Conservation (phyloP, 2,113 vertebrate genomes). For the Tyto alba region DNA sequence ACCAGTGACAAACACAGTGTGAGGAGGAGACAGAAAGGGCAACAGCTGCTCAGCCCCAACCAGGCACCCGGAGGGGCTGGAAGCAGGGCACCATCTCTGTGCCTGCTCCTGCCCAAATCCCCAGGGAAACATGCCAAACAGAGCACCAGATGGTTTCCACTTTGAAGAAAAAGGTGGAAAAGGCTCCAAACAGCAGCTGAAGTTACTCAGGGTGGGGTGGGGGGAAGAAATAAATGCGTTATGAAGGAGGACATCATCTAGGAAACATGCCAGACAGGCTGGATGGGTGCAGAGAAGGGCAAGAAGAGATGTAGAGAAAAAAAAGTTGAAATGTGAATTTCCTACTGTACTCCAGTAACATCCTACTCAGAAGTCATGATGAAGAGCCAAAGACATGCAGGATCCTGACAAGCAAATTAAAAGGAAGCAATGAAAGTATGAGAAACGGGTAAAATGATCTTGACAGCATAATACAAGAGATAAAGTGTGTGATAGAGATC, state of each 20-base stretch:
- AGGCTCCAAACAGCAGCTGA: background rate
- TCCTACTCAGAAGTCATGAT: background rate
- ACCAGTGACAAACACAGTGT: rapidly evolving
- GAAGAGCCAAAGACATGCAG: background rate
- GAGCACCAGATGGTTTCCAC: background rate
- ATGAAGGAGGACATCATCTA: background rate
- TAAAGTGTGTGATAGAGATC: background rate
- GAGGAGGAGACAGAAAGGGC: background rate
- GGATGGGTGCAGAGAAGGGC: background rate
- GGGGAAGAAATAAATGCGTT: background rate
- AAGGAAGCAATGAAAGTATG: background rate
- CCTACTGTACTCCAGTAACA: background rate
- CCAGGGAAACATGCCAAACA: background rate
- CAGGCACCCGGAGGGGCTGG: rapidly evolving
- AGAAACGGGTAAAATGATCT: background rate
- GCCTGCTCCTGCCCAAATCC: background rate
- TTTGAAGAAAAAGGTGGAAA: background rate
- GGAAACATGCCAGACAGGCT: background rate
- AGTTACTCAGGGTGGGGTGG: background rate
- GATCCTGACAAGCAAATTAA: background rate
- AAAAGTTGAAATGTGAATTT: background rate
- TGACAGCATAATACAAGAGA: background rate
- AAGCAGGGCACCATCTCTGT: background rate
- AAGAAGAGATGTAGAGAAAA: background rate
- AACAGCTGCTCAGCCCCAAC: background rate